Percentiles rank a stretch among this genome's conserved stretches.
Evolutionary conservation across 2,797 vertebrate genomes (phyloP).

Genomic region (Mus spretus): DNA sequence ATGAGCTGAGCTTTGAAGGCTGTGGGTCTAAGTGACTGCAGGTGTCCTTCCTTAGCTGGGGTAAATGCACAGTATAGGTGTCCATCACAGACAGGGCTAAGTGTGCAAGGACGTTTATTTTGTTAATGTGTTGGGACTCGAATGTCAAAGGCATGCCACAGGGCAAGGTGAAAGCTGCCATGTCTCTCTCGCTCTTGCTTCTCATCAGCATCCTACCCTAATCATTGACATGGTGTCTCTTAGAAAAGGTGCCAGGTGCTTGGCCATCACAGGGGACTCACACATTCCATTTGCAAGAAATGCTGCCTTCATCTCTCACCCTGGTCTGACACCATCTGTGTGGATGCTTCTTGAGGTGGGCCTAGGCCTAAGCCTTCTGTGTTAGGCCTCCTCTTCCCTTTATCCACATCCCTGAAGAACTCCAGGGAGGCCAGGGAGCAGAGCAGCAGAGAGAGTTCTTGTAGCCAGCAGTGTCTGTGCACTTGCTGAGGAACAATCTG

Average conservation of each 20-base stretch:
- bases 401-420: accelerated
- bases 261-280: neutral
- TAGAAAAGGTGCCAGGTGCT: neutral
- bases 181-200: neutral
- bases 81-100: neutral
- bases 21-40: neutral
- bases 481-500: neutral
- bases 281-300: neutral
- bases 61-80: neutral
- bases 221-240: neutral
- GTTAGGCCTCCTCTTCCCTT: neutral
- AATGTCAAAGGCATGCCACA: accelerated
- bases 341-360: neutral
- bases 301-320: neutral
- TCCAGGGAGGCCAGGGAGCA: neutral
- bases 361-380: neutral
- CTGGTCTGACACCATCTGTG: neutral
- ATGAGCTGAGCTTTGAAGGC: neutral
- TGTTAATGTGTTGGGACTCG: neutral
- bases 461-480: neutral
- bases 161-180: too few species aligned
- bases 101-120: neutral
- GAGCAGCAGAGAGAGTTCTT: neutral
- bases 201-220: neutral
- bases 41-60: neutral